Evolutionary conservation across 2,113 vertebrate genomes (phyloP), one percentile per base, ranked within the genome.

Genomic region (Sorex araneus): DNA sequence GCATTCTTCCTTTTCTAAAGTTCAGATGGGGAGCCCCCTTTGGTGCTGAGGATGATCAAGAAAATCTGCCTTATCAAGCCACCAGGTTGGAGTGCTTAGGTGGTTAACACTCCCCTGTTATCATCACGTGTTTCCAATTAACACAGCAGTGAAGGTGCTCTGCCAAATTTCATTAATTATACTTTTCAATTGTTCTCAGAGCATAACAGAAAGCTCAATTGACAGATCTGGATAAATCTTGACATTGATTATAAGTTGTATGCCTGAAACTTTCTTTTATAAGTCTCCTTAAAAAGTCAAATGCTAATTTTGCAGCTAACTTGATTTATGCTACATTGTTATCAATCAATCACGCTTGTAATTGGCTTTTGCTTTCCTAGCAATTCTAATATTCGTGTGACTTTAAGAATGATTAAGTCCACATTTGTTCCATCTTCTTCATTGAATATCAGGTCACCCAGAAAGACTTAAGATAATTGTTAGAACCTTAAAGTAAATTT

Each of bases 191-290:
- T 92, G 43, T 87, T 95, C 63, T 88, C 63, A 93, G 47, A 83
- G 36, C 34, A 43, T 30, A 71, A 85, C n/a, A 93, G 84, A 76
- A 95, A 94, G 57, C 23, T 79, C 73, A 82, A 30, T 45, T 93
- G 90, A 90, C 71, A 82, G n/a, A 92, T 92, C 23, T 87, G 77
- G 80, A 84, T 89, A 94, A 92, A 94, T 89, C 66, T 94, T 97
- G 95, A 93, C 93, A 91, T 84, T 96, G 92, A 96, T 96, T 97
- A 93, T 90, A 94, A 93, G 75, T 75, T 92, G 66, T 64, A 18
- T 66, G 47, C 43, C 57, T 89, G 47, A 25, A n/a, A 91, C 36
- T 86, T 91, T 76, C 86, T 92, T 94, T 93, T 74, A 60, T 45
- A 88, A 87, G 40, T 96, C 13, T 91, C 30, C 47, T 63, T 89